Evolutionary conservation across 1,140 invertebrate genomes (phyloP).

Genomic region (Nymphalis io): DNA sequence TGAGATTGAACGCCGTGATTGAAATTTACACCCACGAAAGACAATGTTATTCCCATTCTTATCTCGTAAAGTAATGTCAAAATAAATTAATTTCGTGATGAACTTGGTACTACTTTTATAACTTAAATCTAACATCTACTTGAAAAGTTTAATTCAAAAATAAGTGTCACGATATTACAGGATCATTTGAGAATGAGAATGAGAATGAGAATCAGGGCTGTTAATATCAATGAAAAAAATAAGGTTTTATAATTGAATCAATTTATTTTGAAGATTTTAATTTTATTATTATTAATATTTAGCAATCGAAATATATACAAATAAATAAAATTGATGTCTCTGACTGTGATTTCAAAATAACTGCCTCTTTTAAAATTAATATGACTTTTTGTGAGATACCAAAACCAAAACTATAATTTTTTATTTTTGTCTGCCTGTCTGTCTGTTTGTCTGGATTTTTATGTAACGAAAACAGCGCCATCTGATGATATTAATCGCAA

Average conservation of each 20-base stretch:
- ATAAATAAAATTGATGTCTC: too few relatives aligned
- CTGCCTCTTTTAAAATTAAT: too few relatives aligned
- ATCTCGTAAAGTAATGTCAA: slow-evolving; percentile 17
- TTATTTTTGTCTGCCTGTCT: too few relatives aligned
- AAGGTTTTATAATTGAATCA: neutral
- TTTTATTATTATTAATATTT: too few relatives aligned
- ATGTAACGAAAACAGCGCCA: too few relatives aligned
- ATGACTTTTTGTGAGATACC: too few relatives aligned
- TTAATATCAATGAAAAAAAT: neutral
- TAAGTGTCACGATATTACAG: slow-evolving; percentile 10
- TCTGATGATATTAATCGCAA: too few relatives aligned
- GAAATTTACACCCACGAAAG: slow-evolving; percentile 15
- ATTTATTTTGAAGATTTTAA: neutral
- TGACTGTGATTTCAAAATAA: too few relatives aligned
- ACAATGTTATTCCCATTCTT: slow-evolving; percentile 22
- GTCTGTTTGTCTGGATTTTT: too few relatives aligned
- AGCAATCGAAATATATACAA: too few relatives aligned
- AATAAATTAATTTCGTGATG: slow-evolving; percentile 24
- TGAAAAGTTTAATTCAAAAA: slow-evolving; percentile 2
- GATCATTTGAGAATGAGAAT: neutral
- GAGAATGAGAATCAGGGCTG: neutral
- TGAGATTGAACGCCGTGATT: too few relatives aligned
- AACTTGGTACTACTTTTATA: slow-evolving; percentile 22
- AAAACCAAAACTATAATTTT: too few relatives aligned
- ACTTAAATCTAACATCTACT: slow-evolving; percentile 13